Evolutionary conservation across 2,113 vertebrate species (phyloP).

Genomic region (Clinocottus analis): DNA sequence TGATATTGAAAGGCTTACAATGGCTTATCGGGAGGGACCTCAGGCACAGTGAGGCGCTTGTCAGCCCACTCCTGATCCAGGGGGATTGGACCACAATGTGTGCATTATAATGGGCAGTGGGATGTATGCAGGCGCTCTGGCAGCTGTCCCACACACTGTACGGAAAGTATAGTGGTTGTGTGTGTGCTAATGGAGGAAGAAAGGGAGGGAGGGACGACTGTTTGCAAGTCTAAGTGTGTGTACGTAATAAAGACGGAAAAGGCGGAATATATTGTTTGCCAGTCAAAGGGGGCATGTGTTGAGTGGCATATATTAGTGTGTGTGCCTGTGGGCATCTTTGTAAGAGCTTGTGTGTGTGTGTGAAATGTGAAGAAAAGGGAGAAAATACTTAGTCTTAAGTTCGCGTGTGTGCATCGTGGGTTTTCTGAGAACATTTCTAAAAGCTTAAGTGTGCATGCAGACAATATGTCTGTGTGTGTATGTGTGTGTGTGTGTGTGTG

Average conservation of each 20-base stretch:
- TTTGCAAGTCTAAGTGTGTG: conserved; percentile 54
- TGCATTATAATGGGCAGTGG: conserved; percentile 71
- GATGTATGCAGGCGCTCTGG: conserved; percentile 60
- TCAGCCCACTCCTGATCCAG: conserved; percentile 72
- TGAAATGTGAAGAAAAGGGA: conserved; percentile 17
- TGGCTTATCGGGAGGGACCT: conserved; percentile 78
- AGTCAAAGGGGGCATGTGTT: conserved; percentile 34
- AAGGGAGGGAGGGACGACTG: conserved; percentile 18
- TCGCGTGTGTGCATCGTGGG: background rate
- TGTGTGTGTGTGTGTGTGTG: conserved; percentile 1
- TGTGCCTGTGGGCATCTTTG: conserved; percentile 20
- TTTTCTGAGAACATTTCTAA: conserved; percentile 19
- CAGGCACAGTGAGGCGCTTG: conserved; percentile 76
- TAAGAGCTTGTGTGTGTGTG: background rate
- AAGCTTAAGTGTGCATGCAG: conserved; percentile 11
- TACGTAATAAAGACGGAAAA: conserved; percentile 38
- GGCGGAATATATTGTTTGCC: conserved; percentile 36
- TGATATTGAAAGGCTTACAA: conserved; percentile 78
- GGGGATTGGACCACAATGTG: conserved; percentile 76
- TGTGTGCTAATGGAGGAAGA: conserved; percentile 28
- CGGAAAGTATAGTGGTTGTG: conserved; percentile 39
- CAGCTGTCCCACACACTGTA: conserved; percentile 70
- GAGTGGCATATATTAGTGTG: conserved; percentile 4
- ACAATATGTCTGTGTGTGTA: conserved; percentile 4
- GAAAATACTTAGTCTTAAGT: background rate